These are phyloP conservation scores for Lepidothrix coronata DNA, from an alignment of 2,113 vertebrate species.

Conservation along the genomic window DNA sequence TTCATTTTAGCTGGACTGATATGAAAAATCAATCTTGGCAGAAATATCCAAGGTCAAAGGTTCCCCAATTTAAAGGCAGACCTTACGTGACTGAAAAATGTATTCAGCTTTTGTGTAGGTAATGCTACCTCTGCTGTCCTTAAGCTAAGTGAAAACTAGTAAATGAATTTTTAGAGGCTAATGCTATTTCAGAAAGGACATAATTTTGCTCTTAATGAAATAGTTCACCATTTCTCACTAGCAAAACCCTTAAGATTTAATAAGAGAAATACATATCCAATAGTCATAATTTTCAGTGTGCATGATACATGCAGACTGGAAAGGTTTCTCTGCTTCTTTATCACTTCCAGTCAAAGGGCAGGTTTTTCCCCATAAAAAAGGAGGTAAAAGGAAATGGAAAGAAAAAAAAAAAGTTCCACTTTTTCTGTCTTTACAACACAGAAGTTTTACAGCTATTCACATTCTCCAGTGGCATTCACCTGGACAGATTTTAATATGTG, in stretches of 20 bases:
- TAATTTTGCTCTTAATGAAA: neutral
- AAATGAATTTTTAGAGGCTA: neutral
- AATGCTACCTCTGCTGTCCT: neutral
- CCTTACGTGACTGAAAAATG: neutral
- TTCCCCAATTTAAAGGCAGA: neutral
- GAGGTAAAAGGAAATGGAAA: neutral
- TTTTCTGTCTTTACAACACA: neutral
- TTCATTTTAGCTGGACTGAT: neutral
- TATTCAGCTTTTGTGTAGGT: neutral
- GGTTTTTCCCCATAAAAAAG: neutral
- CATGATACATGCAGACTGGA: neutral
- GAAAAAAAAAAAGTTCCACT: neutral
- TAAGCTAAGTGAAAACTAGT: neutral
- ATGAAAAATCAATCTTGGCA: conserved; percentile 6
- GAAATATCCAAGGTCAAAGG: neutral
- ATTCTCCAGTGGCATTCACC: neutral
- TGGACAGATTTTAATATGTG: neutral
- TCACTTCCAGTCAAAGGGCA: neutral
- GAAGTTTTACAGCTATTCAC: neutral
- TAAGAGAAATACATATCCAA: neutral
- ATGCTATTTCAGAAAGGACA: neutral
- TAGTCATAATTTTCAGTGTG: neutral
- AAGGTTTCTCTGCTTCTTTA: neutral
- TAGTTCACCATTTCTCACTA: neutral
- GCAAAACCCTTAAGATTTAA: neutral